phyloP scores from a whole-genome alignment of 2,888 invertebrate species.

The Willowsia nigromaculata region DNA sequence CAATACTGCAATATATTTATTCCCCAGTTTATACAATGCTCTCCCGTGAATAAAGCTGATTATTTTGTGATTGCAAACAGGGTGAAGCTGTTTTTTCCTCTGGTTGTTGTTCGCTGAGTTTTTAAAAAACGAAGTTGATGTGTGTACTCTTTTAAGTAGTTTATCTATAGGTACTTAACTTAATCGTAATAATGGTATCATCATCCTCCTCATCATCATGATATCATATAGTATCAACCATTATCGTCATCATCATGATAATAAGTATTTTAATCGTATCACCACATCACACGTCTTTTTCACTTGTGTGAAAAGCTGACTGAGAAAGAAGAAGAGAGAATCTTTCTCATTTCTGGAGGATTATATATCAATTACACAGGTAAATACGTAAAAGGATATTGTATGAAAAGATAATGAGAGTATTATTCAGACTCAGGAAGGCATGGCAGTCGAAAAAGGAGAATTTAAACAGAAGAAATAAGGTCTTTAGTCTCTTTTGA shows the following conservation, averaged over 20 bases:
- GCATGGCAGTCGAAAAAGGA: neutral
- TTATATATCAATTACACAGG: slow-evolving; percentile 37
- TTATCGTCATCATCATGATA: slow-evolving; percentile 19
- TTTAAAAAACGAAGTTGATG: neutral
- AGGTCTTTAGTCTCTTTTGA: neutral
- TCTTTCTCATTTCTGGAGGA: slow-evolving; percentile 30
- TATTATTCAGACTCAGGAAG: neutral
- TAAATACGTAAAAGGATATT: neutral
- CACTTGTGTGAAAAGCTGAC: neutral
- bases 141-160: neutral
- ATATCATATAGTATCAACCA: neutral
- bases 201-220: neutral
- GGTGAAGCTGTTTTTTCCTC: neutral
- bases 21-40: neutral
- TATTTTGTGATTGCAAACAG: neutral
- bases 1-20: too few species aligned
- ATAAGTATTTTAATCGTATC: slow-evolving; percentile 54
- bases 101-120: neutral
- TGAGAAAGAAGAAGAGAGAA: too few species aligned
- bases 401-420: slow-evolving; percentile 18
- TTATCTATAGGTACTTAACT: slow-evolving; percentile 12
- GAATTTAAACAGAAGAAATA: neutral
- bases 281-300: slow-evolving; percentile 42
- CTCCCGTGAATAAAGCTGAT: neutral
- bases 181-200: slow-evolving; percentile 6